Conservation (phyloP, 2,888 invertebrate genomes). For the Dorcus hopei region DNA sequence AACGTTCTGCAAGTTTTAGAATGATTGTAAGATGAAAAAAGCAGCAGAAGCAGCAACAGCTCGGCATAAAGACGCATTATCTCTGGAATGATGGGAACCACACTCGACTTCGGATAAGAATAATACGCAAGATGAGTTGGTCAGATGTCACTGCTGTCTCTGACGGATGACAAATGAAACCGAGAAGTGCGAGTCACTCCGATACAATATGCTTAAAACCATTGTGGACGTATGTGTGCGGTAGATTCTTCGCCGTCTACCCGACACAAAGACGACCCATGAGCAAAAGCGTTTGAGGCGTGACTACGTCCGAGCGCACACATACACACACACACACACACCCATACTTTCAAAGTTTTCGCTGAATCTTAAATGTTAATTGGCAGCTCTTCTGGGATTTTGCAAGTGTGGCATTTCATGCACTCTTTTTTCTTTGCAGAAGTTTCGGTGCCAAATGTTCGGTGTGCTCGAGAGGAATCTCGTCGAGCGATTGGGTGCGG, state of each 20-base stretch:
- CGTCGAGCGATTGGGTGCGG: constrained; percentile 96
- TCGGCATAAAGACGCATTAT: constrained; percentile 21
- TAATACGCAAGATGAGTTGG: constrained; percentile 42
- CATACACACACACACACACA: no score
- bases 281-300: background rate
- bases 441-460: constrained; percentile 96
- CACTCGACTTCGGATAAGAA: constrained; percentile 22
- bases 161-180: constrained; percentile 48
- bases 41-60: no score
- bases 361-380: background rate
- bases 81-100: constrained; percentile 38
- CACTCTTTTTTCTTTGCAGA: constrained; percentile 54
- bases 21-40: no score
- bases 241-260: constrained; percentile 29
- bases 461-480: constrained; percentile 90
- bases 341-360: background rate
- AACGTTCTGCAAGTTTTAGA: no score
- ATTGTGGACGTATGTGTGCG: constrained; percentile 34
- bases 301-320: background rate
- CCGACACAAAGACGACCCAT: background rate
- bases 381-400: no score
- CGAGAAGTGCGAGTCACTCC: constrained; percentile 44
- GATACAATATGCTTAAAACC: constrained; percentile 40
- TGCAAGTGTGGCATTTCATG: no score
- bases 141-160: constrained; percentile 48